Conservation (phyloP, 2,888 invertebrate species). For the Lepidocyrtinus sp. region DNA sequence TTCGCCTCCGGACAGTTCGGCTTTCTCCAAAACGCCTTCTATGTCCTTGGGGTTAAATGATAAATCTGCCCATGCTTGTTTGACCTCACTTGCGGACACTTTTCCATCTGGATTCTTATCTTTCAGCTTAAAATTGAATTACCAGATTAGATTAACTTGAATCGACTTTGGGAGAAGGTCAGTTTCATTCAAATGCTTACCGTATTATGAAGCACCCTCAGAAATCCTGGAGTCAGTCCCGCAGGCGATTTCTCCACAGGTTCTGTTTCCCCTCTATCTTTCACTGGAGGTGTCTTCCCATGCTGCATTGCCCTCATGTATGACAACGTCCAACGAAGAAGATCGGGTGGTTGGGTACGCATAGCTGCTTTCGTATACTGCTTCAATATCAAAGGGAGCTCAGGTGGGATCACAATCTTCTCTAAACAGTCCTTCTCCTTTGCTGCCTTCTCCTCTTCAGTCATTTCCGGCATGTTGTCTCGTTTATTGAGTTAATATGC, state of each 20-base stretch:
- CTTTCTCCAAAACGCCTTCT: conserved; percentile 24
- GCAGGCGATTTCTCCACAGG: conserved; percentile 79
- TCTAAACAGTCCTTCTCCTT: too few relatives aligned
- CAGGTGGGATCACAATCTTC: conserved; percentile 87
- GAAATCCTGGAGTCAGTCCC: conserved; percentile 85
- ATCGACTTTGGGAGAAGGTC: conserved; percentile 14
- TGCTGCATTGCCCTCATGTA: conserved; percentile 86
- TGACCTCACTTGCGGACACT: conserved; percentile 31
- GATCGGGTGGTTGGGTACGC: conserved; percentile 89
- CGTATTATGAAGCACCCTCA: conserved; percentile 81
- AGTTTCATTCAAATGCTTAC: conserved; percentile 6
- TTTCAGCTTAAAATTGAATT: conserved; percentile 54
- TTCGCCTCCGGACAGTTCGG: conserved; percentile 41
- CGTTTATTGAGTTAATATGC: too few relatives aligned
- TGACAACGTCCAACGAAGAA: conserved; percentile 87
- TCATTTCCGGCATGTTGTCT: too few relatives aligned
- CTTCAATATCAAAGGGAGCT: conserved; percentile 86
- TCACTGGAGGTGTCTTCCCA: conserved; percentile 85
- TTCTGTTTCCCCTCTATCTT: conserved; percentile 83
- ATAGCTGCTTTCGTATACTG: conserved; percentile 93
- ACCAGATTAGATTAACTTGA: background rate
- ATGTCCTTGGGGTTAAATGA: conserved; percentile 55
- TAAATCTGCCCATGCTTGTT: conserved; percentile 55
- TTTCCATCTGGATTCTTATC: conserved; percentile 29
- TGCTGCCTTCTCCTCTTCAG: too few relatives aligned